These are phyloP conservation scores for Bombus turneri DNA, from an alignment of 1,140 invertebrate species.

Conservation along the genomic window DNA sequence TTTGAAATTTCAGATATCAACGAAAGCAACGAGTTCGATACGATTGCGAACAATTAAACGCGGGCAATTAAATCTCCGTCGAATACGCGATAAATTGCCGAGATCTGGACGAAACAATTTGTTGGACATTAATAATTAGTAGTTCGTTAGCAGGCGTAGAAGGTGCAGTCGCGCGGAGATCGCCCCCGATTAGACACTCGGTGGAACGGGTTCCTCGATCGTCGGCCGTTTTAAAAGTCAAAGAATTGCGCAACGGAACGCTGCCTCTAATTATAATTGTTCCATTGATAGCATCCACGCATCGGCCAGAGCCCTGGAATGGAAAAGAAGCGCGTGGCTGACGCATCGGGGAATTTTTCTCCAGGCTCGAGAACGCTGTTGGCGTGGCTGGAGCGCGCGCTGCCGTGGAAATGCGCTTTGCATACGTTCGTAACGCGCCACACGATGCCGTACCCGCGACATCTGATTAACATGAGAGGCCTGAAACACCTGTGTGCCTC, in stretches of 20 bases:
- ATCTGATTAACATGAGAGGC: conserved; percentile 79
- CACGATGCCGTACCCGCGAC: conserved; percentile 54
- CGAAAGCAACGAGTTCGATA: background rate
- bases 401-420: conserved; percentile 70
- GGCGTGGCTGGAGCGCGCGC: conserved; percentile 32
- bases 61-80: conserved; percentile 33
- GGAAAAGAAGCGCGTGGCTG: conserved; percentile 54
- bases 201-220: background rate
- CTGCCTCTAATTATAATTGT: conserved; percentile 71
- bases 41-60: conserved; percentile 30
- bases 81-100: conserved; percentile 36
- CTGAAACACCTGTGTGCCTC: conserved; percentile 76
- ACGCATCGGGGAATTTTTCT: conserved; percentile 64
- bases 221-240: conserved; percentile 43
- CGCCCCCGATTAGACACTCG: conserved; percentile 31
- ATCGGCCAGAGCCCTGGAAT: conserved; percentile 28
- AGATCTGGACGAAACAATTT: conserved; percentile 49
- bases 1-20: conserved; percentile 2
- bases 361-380: conserved; percentile 59
- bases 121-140: conserved; percentile 61
- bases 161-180: conserved; percentile 28
- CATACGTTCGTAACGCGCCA: conserved; percentile 60
- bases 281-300: conserved; percentile 66
- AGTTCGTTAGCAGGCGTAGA: conserved; percentile 33
- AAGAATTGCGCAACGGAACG: conserved; percentile 69